These are phyloP conservation scores for Isichthys henryi DNA, from an alignment of 2,113 vertebrate species.

Conservation along the genomic window DNA sequence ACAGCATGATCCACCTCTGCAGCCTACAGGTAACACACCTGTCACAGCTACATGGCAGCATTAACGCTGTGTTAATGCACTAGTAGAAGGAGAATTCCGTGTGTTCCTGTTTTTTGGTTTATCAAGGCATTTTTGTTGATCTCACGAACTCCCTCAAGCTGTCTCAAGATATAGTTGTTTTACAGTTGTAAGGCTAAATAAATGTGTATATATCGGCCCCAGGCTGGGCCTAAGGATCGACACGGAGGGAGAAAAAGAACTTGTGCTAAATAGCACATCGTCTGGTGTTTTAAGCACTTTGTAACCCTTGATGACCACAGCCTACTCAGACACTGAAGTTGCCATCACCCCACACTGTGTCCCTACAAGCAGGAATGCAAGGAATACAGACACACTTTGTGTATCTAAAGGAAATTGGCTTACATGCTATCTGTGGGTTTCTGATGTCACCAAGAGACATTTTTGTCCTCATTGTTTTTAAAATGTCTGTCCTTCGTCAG, in stretches of 20 bases:
- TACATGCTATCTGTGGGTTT: background rate
- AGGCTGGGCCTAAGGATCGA: background rate
- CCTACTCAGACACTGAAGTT: too few species aligned
- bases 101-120: background rate
- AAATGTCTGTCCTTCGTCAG: background rate
- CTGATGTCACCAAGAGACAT: background rate
- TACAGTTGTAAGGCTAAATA: background rate
- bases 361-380: background rate
- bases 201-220: background rate
- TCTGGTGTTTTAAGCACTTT: background rate
- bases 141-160: background rate
- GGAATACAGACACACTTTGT: background rate
- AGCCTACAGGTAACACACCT: constrained; percentile 71
- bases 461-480: background rate
- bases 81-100: background rate
- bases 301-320: too few species aligned
- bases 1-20: constrained; percentile 88
- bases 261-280: background rate
- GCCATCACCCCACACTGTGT: too few species aligned
- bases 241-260: background rate
- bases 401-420: background rate
- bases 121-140: background rate
- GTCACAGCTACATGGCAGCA: background rate
- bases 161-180: background rate
- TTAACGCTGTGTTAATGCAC: background rate